Conservation (phyloP, 2,113 vertebrate genomes). For the Crotalus viridis region DNA sequence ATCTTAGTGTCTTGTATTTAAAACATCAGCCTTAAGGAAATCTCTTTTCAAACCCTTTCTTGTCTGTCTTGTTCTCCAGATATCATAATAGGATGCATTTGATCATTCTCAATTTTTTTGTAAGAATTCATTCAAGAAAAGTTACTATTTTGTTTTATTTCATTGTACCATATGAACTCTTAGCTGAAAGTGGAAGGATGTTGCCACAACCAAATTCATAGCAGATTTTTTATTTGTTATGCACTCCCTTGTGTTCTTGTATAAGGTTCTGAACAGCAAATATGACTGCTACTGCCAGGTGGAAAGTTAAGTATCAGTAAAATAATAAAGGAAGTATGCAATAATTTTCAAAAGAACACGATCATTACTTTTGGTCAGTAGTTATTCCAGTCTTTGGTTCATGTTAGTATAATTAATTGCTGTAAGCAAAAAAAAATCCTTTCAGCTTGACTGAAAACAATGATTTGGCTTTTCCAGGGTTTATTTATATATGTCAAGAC, state of each 20-base stretch:
- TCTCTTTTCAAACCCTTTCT: neutral
- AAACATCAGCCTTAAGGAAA: neutral
- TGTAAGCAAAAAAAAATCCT: neutral
- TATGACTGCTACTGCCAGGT: neutral
- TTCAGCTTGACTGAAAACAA: neutral
- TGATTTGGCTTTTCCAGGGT: neutral
- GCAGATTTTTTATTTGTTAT: neutral
- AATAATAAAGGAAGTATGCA: neutral
- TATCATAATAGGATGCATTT: neutral
- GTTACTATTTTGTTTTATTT: constrained; percentile 2
- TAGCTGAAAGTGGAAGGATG: neutral
- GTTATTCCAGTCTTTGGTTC: neutral
- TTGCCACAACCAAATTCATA: neutral
- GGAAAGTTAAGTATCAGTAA: neutral
- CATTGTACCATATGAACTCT: neutral
- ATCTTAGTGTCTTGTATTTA: neutral
- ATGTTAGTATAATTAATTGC: neutral
- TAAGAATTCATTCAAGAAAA: neutral
- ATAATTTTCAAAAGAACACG: neutral
- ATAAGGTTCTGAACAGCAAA: neutral
- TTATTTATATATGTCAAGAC: neutral
- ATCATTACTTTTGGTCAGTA: neutral
- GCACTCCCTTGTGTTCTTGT: neutral
- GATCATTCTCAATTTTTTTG: neutral
- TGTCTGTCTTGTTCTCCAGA: neutral